Evolutionary conservation across 2,888 invertebrate genomes (phyloP).

Genomic region (Furcula furcula): DNA sequence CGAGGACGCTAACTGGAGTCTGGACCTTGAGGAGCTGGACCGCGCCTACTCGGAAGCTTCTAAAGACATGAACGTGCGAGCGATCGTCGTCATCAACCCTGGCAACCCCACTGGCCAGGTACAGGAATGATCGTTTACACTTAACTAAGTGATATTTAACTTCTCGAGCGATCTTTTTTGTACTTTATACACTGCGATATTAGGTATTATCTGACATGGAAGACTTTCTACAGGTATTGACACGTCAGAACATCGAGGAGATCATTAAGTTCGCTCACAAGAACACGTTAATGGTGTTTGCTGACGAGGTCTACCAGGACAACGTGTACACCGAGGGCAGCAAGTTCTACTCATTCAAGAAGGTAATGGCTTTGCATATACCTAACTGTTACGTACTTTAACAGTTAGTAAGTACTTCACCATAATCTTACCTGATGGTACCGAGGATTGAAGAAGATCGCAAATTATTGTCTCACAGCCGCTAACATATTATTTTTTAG

Average conservation of each 20-base stretch:
- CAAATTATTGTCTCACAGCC: too few relatives aligned
- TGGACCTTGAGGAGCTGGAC: conserved; percentile 90
- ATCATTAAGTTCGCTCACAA: conserved; percentile 96
- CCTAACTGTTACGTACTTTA: too few relatives aligned
- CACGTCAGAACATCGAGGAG: conserved; percentile 92
- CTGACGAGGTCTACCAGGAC: conserved; percentile 98
- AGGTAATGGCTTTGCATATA: too few relatives aligned
- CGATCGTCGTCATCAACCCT: conserved; percentile 97
- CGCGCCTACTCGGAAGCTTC: conserved; percentile 85
- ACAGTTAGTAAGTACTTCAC: too few relatives aligned
- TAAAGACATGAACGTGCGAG: conserved; percentile 86
- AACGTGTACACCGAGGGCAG: conserved; percentile 95
- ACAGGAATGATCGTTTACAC: neutral
- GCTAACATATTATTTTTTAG: too few relatives aligned
- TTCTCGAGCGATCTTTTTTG: neutral
- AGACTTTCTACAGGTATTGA: conserved; percentile 85
- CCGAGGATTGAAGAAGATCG: too few relatives aligned
- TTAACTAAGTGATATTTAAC: neutral
- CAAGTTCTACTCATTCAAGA: conserved; percentile 97
- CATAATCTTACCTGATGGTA: too few relatives aligned
- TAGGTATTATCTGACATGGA: conserved; percentile 45
- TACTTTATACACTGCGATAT: neutral
- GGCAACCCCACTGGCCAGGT: conserved; percentile 98
- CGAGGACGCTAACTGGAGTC: conserved; percentile 93
- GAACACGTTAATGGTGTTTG: conserved; percentile 91